Evolutionary conservation across 2,113 vertebrate species (phyloP).

Genomic region (Capreolus pygargus): DNA sequence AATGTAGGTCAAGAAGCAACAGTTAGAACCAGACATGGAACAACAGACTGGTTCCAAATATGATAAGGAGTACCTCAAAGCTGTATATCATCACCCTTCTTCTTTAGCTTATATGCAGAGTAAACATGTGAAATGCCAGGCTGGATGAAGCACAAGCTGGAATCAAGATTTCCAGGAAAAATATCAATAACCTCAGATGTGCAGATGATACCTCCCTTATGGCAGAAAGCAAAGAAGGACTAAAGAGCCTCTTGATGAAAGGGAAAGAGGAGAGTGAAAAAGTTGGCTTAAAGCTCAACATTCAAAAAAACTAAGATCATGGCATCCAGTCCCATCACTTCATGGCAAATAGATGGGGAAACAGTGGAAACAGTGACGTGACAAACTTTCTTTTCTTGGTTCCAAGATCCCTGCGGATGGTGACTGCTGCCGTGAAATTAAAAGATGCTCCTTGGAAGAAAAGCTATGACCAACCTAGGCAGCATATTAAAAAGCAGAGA

Average conservation of each 20-base stretch:
- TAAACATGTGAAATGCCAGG: not conserved
- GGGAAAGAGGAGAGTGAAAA: not conserved
- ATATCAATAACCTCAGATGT: not conserved
- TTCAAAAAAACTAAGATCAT: not conserved
- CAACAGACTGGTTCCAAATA: not conserved
- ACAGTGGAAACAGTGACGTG: not conserved
- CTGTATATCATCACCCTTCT: not conserved
- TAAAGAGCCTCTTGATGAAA: not conserved
- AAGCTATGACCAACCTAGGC: not conserved
- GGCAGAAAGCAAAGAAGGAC: not conserved
- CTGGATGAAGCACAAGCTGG: not conserved
- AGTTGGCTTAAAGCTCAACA: not conserved
- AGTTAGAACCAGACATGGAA: not conserved
- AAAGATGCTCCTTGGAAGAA: not conserved
- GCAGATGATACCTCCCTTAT: not conserved
- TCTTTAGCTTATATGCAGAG: not conserved
- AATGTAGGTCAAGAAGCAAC: not conserved
- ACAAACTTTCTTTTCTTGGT: not conserved
- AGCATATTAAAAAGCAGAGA: not conserved
- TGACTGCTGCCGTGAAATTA: not conserved
- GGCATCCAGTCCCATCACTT: not conserved
- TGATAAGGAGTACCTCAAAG: not conserved
- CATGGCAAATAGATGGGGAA: not conserved
- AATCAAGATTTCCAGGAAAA: not conserved
- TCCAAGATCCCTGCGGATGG: not conserved